A percentile compares a stretch with the other conserved stretches of the same genome.
Evolutionary conservation across 2,113 vertebrate genomes (phyloP).

Genomic region (Pholis gunnellus): DNA sequence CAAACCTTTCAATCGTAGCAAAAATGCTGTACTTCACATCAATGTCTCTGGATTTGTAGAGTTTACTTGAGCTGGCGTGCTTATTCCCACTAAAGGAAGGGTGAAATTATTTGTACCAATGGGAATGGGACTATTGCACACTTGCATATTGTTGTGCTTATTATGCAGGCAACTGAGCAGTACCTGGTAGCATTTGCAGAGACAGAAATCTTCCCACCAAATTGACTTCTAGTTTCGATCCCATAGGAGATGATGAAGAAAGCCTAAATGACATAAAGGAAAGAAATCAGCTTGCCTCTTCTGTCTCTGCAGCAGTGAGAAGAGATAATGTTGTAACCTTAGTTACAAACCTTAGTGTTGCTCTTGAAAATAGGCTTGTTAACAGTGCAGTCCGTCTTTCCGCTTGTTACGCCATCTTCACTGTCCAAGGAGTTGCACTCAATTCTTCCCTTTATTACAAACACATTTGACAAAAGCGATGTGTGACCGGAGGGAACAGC

Average conservation of each 20-base stretch:
- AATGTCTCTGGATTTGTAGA: slow-evolving; percentile 54
- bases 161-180: neutral
- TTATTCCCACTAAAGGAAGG: slow-evolving; percentile 76
- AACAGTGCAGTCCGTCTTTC: slow-evolving; percentile 79
- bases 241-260: slow-evolving; percentile 78
- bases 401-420: slow-evolving; percentile 21
- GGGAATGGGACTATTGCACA: neutral
- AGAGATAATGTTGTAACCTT: neutral
- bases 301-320: neutral
- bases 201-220: slow-evolving; percentile 60
- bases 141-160: neutral
- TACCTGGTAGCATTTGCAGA: slow-evolving; percentile 79
- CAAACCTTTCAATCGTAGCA: slow-evolving; percentile 78
- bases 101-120: neutral
- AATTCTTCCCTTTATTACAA: slow-evolving; percentile 74
- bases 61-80: slow-evolving; percentile 37
- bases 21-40: slow-evolving; percentile 82
- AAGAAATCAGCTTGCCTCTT: neutral
- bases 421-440: slow-evolving; percentile 79
- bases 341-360: slow-evolving; percentile 76
- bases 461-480: neutral
- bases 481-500: neutral
- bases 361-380: slow-evolving; percentile 85
- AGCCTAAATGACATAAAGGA: slow-evolving; percentile 60
- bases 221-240: slow-evolving; percentile 61